Evolutionary conservation across 2,888 invertebrate species (phyloP).

Genomic region (Gymnocheta viridis): DNA sequence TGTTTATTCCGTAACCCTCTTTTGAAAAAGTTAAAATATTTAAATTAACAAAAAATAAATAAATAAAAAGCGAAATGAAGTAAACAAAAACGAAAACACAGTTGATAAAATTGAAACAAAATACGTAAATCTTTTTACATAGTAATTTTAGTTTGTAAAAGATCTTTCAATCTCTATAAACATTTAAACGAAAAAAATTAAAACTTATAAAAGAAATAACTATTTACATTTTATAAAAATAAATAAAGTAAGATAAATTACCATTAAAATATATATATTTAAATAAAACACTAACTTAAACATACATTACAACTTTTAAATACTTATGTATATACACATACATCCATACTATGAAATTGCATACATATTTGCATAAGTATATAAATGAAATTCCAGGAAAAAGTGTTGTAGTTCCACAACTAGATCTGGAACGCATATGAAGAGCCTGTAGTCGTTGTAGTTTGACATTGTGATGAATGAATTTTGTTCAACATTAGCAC

Average conservation of each 20-base stretch:
- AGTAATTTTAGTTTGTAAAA: slow-evolving; percentile 77
- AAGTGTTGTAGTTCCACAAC: neutral
- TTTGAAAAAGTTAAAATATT: neutral
- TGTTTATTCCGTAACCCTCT: slow-evolving; percentile 18
- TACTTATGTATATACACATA: slow-evolving; percentile 22
- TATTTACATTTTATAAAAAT: slow-evolving; percentile 71
- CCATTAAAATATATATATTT: slow-evolving; percentile 42
- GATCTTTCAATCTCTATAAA: slow-evolving; percentile 66
- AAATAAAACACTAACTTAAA: slow-evolving; percentile 51
- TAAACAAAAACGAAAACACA: slow-evolving; percentile 47
- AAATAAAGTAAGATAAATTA: slow-evolving; percentile 24
- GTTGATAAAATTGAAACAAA: slow-evolving; percentile 71
- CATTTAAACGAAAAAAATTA: slow-evolving; percentile 56
- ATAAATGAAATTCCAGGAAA: neutral
- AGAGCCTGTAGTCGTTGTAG: no score
- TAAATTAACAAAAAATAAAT: slow-evolving; percentile 19
- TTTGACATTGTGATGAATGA: no score
- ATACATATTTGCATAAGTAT: neutral
- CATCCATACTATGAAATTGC: neutral
- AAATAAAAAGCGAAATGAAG: slow-evolving; percentile 19
- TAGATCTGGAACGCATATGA: neutral
- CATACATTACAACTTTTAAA: slow-evolving; percentile 51
- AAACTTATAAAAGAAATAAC: slow-evolving; percentile 45
- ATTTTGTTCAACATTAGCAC: no score
- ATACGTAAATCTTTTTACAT: slow-evolving; percentile 79